These are phyloP conservation scores for Poecilia latipinna DNA, from an alignment of 2,113 vertebrate genomes.

Conservation along the genomic window DNA sequence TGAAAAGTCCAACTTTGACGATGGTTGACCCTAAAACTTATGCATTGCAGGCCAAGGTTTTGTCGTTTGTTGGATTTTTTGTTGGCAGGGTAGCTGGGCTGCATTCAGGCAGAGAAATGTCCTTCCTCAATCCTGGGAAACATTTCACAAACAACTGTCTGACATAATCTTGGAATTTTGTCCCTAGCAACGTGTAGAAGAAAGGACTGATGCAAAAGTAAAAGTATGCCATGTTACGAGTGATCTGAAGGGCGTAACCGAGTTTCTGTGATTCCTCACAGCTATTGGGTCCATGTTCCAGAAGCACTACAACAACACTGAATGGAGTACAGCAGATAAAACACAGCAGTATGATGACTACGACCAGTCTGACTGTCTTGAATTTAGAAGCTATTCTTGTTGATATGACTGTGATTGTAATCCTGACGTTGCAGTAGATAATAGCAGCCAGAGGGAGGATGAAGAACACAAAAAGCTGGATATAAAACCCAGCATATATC, in stretches of 20 bases:
- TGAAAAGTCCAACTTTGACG: no score
- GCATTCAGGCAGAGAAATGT: slow-evolving; percentile 39
- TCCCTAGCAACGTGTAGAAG: slow-evolving; percentile 86
- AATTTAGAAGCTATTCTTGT: slow-evolving; percentile 78
- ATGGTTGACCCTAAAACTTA: no score
- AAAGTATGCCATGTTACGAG: slow-evolving; percentile 75
- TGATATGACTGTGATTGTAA: slow-evolving; percentile 75
- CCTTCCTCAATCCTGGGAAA: slow-evolving; percentile 48
- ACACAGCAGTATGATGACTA: slow-evolving; percentile 82
- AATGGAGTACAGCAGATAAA: slow-evolving; percentile 85
- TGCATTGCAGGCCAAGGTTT: no score
- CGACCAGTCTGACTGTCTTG: slow-evolving; percentile 83
- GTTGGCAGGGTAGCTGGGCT: slow-evolving; percentile 54
- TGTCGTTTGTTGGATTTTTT: slow-evolving; percentile 4
- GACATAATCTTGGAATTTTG: slow-evolving; percentile 82
- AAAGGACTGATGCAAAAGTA: slow-evolving; percentile 87
- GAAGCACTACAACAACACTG: slow-evolving; percentile 71
- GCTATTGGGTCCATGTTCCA: not conserved
- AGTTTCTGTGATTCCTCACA: slow-evolving; percentile 27
- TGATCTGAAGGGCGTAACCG: slow-evolving; percentile 69
- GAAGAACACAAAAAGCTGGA: slow-evolving; percentile 80
- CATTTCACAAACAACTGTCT: slow-evolving; percentile 55
- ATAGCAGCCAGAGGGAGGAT: slow-evolving; percentile 80
- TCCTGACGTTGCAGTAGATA: slow-evolving; percentile 81
- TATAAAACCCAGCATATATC: slow-evolving; percentile 63